Evolutionary conservation across 2,888 invertebrate species (phyloP).

Genomic region (Sycophila texana): DNA sequence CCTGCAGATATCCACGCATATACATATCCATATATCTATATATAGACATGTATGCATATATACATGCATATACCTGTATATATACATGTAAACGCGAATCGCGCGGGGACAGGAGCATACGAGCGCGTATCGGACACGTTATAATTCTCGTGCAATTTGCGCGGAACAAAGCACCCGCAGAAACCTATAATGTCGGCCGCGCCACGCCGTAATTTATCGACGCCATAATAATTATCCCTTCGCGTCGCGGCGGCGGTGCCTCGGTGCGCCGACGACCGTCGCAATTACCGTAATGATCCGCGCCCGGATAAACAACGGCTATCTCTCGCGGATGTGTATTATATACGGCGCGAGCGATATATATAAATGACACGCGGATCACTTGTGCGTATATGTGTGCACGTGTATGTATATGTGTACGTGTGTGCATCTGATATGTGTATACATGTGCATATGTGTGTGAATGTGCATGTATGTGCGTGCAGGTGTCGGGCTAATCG

Average conservation of each 20-base stretch:
- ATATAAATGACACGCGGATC: not conserved
- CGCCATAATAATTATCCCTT: slow-evolving; percentile 62
- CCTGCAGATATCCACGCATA: too few species aligned
- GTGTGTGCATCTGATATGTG: not conserved
- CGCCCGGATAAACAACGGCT: slow-evolving; percentile 61
- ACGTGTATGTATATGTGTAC: not conserved
- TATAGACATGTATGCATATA: too few species aligned
- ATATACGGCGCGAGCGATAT: not conserved
- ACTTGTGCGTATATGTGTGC: not conserved
- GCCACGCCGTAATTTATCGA: slow-evolving; percentile 64
- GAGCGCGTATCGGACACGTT: slow-evolving; percentile 12
- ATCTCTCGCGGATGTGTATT: slow-evolving; percentile 4
- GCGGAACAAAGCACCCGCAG: slow-evolving; percentile 50
- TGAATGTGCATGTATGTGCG: not conserved
- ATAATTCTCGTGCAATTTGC: slow-evolving; percentile 63
- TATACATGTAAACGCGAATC: too few species aligned
- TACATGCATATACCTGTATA: too few species aligned
- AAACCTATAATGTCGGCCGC: slow-evolving; percentile 62
- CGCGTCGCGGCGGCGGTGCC: not conserved
- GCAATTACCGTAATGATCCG: slow-evolving; percentile 63
- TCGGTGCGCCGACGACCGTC: slow-evolving; percentile 30
- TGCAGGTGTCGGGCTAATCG: not conserved
- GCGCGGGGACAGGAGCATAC: too few species aligned
- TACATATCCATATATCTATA: too few species aligned
- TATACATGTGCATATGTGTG: not conserved